These are phyloP conservation scores for Teleogryllus occipitalis DNA, from an alignment of 1,140 invertebrate species.

Conservation along the genomic window DNA sequence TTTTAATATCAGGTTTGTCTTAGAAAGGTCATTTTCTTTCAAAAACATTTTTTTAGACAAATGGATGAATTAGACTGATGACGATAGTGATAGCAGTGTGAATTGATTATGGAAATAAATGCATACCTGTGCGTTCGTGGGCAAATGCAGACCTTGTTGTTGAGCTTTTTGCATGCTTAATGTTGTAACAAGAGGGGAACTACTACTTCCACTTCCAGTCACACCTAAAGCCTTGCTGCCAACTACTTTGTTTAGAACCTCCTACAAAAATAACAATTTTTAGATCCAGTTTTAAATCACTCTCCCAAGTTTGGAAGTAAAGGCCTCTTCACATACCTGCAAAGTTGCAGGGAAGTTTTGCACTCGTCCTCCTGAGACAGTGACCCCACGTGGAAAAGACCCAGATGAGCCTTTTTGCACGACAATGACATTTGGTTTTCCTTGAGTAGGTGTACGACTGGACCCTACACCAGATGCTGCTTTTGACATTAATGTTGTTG, in stretches of 20 bases:
- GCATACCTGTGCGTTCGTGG: background rate
- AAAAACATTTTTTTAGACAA: too few relatives aligned
- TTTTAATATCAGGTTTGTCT: too few relatives aligned
- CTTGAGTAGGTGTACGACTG: background rate
- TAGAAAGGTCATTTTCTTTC: too few relatives aligned
- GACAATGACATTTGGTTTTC: constrained; percentile 36
- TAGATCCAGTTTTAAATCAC: background rate
- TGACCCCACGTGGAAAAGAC: constrained; percentile 29
- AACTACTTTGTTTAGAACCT: background rate
- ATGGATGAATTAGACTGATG: too few relatives aligned
- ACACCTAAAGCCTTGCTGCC: background rate
- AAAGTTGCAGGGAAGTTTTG: background rate
- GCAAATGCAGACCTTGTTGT: background rate
- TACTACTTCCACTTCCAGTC: background rate
- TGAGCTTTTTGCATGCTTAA: background rate
- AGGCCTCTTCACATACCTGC: background rate
- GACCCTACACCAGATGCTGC: background rate
- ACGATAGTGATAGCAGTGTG: too few relatives aligned
- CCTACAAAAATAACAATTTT: background rate
- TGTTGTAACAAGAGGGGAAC: background rate
- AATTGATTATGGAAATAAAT: background rate
- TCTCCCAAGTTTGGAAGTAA: too few relatives aligned
- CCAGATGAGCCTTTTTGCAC: constrained; percentile 34
- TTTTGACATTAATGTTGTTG: constrained; percentile 12
- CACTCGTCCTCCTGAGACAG: constrained; percentile 33